Base-by-base conservation (phyloP, 2,888 invertebrate genomes). In the Nymphalis polychloros region DNA sequence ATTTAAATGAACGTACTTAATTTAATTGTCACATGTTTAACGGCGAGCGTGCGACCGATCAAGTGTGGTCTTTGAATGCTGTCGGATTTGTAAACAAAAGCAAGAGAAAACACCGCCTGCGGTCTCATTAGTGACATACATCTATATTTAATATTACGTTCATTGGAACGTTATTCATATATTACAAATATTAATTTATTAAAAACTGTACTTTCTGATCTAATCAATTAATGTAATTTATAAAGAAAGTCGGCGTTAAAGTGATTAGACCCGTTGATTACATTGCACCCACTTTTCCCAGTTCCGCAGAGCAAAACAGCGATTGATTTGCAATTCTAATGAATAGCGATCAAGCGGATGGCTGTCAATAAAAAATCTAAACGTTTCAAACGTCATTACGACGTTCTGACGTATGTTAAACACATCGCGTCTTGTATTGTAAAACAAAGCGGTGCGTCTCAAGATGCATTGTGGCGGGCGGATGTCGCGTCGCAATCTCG, bases 401-500 rank as follows among this genome's bases (percentile, higher is more conserved):
- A 70, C 69, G 74, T 79, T 83, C 81, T 88, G 87, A 81, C 86
- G 87, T 87, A 86, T 87, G 89, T 86, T 84, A 85, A 85, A 84
- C 84, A 83, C 82, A 85, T 83, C 81, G 84, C 81, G 82, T 82
- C 83, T 84, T 78, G 84, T 84, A 85, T 85, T 87, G 86, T 88
- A 83, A 89, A 78, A 78, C 77, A 78, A 78, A 78, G 77, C 77
- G 77, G 76, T 75, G 73, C 76, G 77, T 75, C 83, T 83, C 80
- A 84, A 89, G 92, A 90, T 90, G 92, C 89, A 90, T 90, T 90
- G 92, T 90, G 86, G 85, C 85, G 89, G 84, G 90, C 92, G 92
- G 92, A 92, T 92, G 92, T 92, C 92, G 89, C 90, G 86, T 86
- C 89, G 90, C 92, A 92, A 92, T 92, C 92, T 91, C 92, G 81